These are phyloP conservation scores for Dryobota labecula DNA, from an alignment of 2,888 invertebrate genomes.

Conservation along the genomic window DNA sequence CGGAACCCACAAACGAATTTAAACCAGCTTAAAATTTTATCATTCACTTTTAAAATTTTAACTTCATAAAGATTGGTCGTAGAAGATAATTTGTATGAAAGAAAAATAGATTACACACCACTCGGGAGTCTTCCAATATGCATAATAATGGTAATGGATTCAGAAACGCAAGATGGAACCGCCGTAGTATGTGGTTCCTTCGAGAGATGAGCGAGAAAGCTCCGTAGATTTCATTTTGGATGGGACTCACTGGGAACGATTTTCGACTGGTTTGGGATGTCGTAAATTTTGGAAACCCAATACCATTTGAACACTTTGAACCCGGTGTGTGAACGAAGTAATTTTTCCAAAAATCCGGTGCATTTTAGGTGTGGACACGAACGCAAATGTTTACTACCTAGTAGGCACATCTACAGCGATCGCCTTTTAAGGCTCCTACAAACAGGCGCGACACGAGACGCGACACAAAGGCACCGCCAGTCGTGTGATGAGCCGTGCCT, in stretches of 20 bases:
- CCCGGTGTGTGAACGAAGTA: constrained; percentile 15
- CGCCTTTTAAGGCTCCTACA: too few relatives aligned
- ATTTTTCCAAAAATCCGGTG: constrained; percentile 7
- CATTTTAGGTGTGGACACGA: background rate
- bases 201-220: constrained; percentile 62
- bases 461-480: too few relatives aligned
- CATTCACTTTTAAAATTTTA: constrained; percentile 39
- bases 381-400: background rate
- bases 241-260: background rate
- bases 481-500: too few relatives aligned
- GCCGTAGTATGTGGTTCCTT: constrained; percentile 48
- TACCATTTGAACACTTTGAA: constrained; percentile 38
- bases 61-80: constrained; percentile 45
- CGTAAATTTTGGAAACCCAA: constrained; percentile 47
- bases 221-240: constrained; percentile 36
- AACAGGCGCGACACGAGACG: too few relatives aligned
- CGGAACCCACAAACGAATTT: constrained; percentile 6
- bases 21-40: constrained; percentile 22
- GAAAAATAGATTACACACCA: constrained; percentile 68
- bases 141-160: constrained; percentile 74
- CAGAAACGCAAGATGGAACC: constrained; percentile 66
- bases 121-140: constrained; percentile 61
- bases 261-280: constrained; percentile 20
- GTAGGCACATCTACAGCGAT: background rate
- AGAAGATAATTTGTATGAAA: constrained; percentile 54